phyloP scores from a whole-genome alignment of 2,113 vertebrate genomes.

The Dendropsophus ebraccatus region DNA sequence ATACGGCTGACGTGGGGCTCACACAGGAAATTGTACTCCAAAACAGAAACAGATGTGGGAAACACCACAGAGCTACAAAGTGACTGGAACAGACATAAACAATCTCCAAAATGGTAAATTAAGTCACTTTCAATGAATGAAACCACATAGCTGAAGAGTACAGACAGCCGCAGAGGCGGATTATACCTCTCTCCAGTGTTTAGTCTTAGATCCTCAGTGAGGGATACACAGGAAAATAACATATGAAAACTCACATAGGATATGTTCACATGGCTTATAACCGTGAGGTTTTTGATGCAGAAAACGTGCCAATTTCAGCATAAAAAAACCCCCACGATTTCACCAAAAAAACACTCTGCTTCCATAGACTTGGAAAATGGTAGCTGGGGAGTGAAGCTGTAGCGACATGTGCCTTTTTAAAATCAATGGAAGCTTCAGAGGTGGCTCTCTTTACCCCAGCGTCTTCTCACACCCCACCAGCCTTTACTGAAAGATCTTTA shows the following conservation, averaged over 20 bases:
- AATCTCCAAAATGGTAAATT: not conserved
- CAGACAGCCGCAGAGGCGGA: not conserved
- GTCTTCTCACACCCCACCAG: too few relatives aligned
- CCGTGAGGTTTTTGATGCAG: too few relatives aligned
- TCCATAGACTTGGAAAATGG: too few relatives aligned
- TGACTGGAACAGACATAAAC: not conserved
- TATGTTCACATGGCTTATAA: too few relatives aligned
- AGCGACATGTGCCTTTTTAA: too few relatives aligned
- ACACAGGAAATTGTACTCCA: slow-evolving; percentile 19
- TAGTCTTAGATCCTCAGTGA: not conserved
- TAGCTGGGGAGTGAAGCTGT: too few relatives aligned
- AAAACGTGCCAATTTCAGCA: too few relatives aligned
- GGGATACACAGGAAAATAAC: not conserved
- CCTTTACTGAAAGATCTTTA: too few relatives aligned
- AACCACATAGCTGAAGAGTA: not conserved
- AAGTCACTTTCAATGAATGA: not conserved
- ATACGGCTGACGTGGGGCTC: not conserved
- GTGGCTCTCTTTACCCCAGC: too few relatives aligned
- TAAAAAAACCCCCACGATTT: too few relatives aligned
- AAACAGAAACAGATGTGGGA: slow-evolving; percentile 22
- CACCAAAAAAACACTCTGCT: too few relatives aligned
- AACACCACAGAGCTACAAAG: not conserved
- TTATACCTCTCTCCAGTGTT: not conserved
- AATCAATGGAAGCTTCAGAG: too few relatives aligned
- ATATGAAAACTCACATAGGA: not conserved